A percentile compares a stretch with the other conserved stretches of the same genome.
Conservation (phyloP, 2,888 invertebrate genomes). For the Camponotus fellah region DNA sequence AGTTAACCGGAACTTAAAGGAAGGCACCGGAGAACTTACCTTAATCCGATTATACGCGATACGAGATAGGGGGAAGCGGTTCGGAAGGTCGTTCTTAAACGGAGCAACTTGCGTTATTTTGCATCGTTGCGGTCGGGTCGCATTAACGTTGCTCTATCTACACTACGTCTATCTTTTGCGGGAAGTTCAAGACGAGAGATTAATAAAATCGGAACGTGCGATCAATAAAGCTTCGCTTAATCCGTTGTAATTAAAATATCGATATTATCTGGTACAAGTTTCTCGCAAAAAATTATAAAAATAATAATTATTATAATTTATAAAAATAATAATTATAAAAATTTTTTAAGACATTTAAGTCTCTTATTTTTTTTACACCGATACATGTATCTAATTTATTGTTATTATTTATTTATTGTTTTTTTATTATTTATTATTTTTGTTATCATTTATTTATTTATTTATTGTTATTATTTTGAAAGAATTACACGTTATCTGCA, state of each 20-base stretch:
- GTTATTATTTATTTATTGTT: not conserved
- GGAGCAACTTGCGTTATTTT: slow-evolving; percentile 56
- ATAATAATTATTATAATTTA: not conserved
- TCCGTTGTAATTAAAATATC: not conserved
- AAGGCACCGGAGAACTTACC: slow-evolving; percentile 56
- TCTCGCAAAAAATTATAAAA: not conserved
- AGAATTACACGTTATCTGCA: not conserved
- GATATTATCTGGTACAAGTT: not conserved
- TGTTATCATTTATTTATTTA: too few relatives aligned
- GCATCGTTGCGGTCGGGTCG: slow-evolving; percentile 3
- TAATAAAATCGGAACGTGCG: slow-evolving; percentile 30
- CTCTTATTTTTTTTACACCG: not conserved
- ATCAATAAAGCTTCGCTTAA: not conserved
- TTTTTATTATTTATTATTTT: too few relatives aligned
- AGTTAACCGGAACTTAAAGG: slow-evolving; percentile 60
- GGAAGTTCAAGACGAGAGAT: not conserved
- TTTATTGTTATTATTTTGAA: not conserved
- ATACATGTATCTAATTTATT: not conserved
- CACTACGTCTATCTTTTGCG: slow-evolving; percentile 14
- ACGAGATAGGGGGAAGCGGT: slow-evolving; percentile 54
- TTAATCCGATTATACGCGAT: slow-evolving; percentile 62
- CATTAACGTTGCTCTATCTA: slow-evolving; percentile 22
- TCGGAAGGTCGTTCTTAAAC: slow-evolving; percentile 34
- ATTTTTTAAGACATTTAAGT: not conserved
- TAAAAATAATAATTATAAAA: not conserved